Evolutionary conservation across 2,113 vertebrate species (phyloP), one percentile per base, ranked within the genome.

Genomic region (Pholis gunnellus): DNA sequence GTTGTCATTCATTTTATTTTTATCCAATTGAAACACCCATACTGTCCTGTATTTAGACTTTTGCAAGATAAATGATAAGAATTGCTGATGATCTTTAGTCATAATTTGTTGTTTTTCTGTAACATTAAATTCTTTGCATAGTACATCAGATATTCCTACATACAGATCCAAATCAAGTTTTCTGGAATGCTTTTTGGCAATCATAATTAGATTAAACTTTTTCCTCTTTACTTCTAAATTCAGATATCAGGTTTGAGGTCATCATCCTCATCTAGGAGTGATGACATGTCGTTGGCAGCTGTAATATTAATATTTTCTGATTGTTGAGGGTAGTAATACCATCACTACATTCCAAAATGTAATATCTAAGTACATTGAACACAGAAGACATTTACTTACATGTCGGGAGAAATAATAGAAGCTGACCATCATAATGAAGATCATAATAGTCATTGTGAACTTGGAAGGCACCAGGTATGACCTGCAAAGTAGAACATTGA

Each of bases 341-440:
- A 29, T 31, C 27, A 60, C 27, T 31, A 34, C 15, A 18, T 18
- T 60, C 27, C 27, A 18, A 29, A 31, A 60, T 2, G 6, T 31
- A 27, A 7, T 31, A 13, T 17, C 14, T 9, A 57, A 11, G 42
- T 18, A 17, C n/a, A 59, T 38, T 2, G 0, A 70, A 60, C 10
- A 50, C 1, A 52, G 27, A 1, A 48, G 29, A 42, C 6, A 5
- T 59, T 2, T 48, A 96, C 98, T 95, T 93, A 99, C 98, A 0
- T 99, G 98, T 79, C 98, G 95, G 57, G 97, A 97, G 93, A 99
- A 99, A 89, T 96, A 99, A 94, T 99, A 99, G 88, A 99, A 98
- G 92, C 98, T 98, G 92, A 97, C 93, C 97, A 98, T 98, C 96
- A 99, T 98, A 27, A 97, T 50, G 84, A 97, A 92, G 91, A 99